phyloP scores from a whole-genome alignment of 2,888 invertebrate genomes.

The Lepidocyrtoides sp. region DNA sequence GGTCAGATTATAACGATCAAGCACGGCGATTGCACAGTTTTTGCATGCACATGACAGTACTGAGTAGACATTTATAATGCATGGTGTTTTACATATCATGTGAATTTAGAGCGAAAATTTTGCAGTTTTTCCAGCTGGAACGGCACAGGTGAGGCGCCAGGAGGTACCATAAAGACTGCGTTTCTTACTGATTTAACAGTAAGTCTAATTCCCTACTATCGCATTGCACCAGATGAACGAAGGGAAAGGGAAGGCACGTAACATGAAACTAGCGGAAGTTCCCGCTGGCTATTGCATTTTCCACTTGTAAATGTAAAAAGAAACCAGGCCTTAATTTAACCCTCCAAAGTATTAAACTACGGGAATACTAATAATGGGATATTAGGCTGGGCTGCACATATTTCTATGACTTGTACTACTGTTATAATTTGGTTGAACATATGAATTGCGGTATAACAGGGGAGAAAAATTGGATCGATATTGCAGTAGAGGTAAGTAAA shows the following conservation, averaged over 20 bases:
- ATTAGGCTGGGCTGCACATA: background rate
- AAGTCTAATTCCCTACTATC: background rate
- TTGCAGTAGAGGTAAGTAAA: background rate
- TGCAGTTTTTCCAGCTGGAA: background rate
- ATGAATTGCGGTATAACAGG: background rate
- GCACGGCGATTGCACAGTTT: background rate
- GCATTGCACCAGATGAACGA: conserved; percentile 3
- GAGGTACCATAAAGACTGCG: background rate
- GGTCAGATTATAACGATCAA: conserved; percentile 54
- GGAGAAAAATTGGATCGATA: background rate
- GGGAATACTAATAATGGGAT: background rate
- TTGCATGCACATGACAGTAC: background rate
- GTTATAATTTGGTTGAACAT: background rate
- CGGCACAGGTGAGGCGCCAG: conserved; percentile 35
- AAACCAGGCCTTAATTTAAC: conserved; percentile 9
- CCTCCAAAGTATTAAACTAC: background rate
- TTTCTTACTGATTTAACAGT: background rate
- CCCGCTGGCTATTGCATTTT: conserved; percentile 13
- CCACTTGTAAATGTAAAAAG: background rate
- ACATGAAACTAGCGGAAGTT: conserved; percentile 20
- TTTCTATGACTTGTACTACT: background rate
- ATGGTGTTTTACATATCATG: background rate
- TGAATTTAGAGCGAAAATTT: conserved; percentile 29
- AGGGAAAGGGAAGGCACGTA: background rate
- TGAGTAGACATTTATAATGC: conserved; percentile 3